phyloP scores from a whole-genome alignment of 2,797 vertebrate species.

The Pseudotriccus pelzelni region DNA sequence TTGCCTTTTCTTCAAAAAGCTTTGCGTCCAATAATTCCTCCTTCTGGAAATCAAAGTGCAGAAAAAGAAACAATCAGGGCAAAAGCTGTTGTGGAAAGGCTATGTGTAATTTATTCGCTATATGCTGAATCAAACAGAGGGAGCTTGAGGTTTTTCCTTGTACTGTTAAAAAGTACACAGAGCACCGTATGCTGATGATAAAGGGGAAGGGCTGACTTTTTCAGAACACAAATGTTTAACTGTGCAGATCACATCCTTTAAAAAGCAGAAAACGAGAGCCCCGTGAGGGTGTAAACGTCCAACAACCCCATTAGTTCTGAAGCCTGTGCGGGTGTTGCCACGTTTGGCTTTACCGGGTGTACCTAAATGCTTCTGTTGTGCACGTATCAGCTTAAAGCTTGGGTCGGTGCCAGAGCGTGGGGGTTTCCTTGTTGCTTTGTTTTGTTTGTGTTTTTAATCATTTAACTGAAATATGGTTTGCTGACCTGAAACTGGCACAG shows the following conservation, averaged over 20 bases:
- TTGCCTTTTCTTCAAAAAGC: background rate
- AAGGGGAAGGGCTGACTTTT: background rate
- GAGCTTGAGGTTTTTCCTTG: background rate
- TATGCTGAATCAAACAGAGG: background rate
- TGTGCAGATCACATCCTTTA: constrained; percentile 7
- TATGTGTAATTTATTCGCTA: background rate
- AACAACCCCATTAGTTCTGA: background rate
- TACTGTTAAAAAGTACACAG: background rate
- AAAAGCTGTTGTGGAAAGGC: background rate
- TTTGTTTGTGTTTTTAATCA: background rate
- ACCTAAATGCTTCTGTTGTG: constrained; percentile 3
- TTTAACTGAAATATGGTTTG: background rate
- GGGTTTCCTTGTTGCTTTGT: background rate
- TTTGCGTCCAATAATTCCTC: background rate
- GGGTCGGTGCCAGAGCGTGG: background rate
- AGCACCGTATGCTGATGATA: background rate
- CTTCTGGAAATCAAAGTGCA: background rate
- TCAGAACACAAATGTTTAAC: background rate
- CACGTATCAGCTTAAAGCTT: background rate
- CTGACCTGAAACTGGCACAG: background rate
- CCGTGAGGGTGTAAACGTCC: background rate
- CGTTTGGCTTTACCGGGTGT: background rate
- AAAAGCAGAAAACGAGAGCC: background rate
- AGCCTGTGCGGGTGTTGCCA: background rate
- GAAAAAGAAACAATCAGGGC: background rate